Base-by-base conservation (phyloP, 2,888 invertebrate species). In the Crepidodera aurea region DNA sequence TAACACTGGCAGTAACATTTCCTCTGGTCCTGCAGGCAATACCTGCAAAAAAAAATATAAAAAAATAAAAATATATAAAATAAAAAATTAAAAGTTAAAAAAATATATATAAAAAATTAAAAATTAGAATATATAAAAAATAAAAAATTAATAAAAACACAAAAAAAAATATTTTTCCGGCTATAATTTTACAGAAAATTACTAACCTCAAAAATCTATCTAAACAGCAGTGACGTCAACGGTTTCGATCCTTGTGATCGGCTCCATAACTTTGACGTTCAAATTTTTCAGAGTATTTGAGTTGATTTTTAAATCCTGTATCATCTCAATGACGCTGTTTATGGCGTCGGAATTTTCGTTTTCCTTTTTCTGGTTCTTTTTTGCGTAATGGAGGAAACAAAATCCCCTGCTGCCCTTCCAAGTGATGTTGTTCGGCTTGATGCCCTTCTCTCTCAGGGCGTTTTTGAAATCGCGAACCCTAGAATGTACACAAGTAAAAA, bases 381-480 rank as follows among this genome's bases (percentile, higher is more conserved):
- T 91, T 69, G 88, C 87, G 81, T 91, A 92, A 78, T 92, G 91
- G 70, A 92, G 83, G 73, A 87, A 90, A 66, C 80, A 80, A 65
- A 77, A 77, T 5, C 80, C 80, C 62, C 73, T 76, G 65, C 74
- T 74, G 1, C 80, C 80, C 18, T 76, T 73, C 92, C 92, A 92
- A 55, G 88, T 87, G 80, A 92, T 92, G 66, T 89, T 86, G 71
- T 87, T 86, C 3, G 92, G 92, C 75, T 89, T 90, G 58, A 92
- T 89, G 44, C 90, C 89, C 70, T 90, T 88, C 73, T 90, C 89
- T 39, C 84, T 84, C 27, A 92, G 80, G 29, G 90, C 92, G 51
- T 87, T 85, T 76, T 92, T 92, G 71, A 92, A 80, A 75, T 92
- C 91, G 48, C 90, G 87, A 6, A 92, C 88, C 65, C 91, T 85